These are phyloP conservation scores for Ptychoptera contaminata DNA, from an alignment of 2,888 invertebrate species.

Conservation along the genomic window DNA sequence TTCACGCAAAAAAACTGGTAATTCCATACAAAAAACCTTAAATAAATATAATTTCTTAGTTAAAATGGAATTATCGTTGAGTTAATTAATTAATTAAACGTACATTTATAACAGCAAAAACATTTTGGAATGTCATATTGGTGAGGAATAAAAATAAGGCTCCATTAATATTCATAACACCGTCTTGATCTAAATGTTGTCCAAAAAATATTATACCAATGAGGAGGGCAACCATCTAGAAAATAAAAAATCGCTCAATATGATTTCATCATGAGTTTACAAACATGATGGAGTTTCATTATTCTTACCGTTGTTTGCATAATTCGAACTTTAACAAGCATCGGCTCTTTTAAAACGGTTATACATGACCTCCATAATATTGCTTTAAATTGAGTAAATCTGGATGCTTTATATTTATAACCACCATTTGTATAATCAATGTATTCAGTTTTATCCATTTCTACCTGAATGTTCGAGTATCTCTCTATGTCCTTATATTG, in stretches of 20 bases:
- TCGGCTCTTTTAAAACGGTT: conserved; percentile 76
- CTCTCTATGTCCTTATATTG: no score
- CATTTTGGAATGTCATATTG: conserved; percentile 87
- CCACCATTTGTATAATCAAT: background rate
- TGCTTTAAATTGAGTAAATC: conserved; percentile 76
- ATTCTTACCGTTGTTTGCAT: conserved; percentile 80
- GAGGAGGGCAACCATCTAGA: conserved; percentile 75
- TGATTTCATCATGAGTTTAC: background rate
- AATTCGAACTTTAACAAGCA: conserved; percentile 74
- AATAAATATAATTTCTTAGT: conserved; percentile 2
- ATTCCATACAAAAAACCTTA: conserved; percentile 77
- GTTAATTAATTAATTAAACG: conserved; percentile 27
- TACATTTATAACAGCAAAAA: conserved; percentile 89
- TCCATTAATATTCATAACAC: conserved; percentile 89
- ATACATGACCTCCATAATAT: conserved; percentile 85
- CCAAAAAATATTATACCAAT: conserved; percentile 79
- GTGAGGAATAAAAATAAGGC: conserved; percentile 79
- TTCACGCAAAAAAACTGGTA: conserved; percentile 79
- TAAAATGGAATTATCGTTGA: conserved; percentile 2
- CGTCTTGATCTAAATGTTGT: conserved; percentile 66
- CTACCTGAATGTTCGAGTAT: no score
- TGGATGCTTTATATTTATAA: conserved; percentile 57
- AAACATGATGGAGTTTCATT: no score
- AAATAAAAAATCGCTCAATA: conserved; percentile 5
- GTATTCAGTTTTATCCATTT: no score